A percentile compares a stretch with the other conserved stretches of the same genome.
These are phyloP conservation scores for Watsonalla binaria DNA, from an alignment of 2,888 invertebrate species.

Conservation along the genomic window DNA sequence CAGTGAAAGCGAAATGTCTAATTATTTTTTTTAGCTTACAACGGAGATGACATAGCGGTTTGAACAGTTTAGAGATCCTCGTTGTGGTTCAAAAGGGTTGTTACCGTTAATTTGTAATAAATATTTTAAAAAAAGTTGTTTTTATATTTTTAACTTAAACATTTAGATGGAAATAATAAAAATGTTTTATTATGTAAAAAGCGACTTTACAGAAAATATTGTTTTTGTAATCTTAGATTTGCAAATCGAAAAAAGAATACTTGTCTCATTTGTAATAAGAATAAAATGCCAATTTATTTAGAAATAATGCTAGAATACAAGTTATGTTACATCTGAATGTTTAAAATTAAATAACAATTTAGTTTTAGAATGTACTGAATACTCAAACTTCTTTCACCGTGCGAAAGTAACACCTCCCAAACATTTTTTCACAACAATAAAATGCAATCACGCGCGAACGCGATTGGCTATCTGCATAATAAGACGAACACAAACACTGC, in stretches of 20 bases:
- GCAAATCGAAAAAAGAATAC: too few relatives aligned
- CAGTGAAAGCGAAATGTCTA: slow-evolving; percentile 73
- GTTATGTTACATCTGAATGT: too few relatives aligned
- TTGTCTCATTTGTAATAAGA: too few relatives aligned
- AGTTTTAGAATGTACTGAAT: not conserved
- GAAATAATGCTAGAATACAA: too few relatives aligned
- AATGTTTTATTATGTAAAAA: too few relatives aligned
- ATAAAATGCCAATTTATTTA: too few relatives aligned
- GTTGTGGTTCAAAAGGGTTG: not conserved
- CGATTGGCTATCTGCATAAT: slow-evolving; percentile 42
- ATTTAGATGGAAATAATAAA: too few relatives aligned
- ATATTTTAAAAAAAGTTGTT: too few relatives aligned
- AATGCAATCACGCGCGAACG: slow-evolving; percentile 43
- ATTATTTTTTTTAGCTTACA: slow-evolving; percentile 59
- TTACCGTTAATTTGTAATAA: too few relatives aligned
- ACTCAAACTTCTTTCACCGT: not conserved
- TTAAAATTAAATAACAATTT: too few relatives aligned
- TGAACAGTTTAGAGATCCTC: slow-evolving; percentile 14
- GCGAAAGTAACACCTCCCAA: slow-evolving; percentile 1
- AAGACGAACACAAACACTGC: slow-evolving; percentile 20
- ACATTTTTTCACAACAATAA: slow-evolving; percentile 23
- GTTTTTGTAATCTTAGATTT: too few relatives aligned
- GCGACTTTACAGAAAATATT: not conserved
- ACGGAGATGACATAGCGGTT: slow-evolving; percentile 68
- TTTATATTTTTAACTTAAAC: too few relatives aligned